Evolutionary conservation across 2,888 invertebrate genomes (phyloP).

Genomic region (Eupeodes latifasciatus): DNA sequence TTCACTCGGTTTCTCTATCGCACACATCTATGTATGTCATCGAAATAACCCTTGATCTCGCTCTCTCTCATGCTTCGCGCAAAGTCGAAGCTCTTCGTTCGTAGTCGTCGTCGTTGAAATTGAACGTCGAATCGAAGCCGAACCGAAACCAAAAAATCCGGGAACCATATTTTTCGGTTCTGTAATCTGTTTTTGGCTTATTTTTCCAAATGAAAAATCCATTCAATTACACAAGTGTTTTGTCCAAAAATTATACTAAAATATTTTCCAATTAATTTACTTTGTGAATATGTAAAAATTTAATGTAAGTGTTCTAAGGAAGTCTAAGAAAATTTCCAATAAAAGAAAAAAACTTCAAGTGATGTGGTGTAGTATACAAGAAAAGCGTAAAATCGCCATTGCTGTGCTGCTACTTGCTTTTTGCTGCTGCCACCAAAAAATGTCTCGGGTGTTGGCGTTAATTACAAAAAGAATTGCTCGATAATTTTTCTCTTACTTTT

Average conservation of each 20-base stretch:
- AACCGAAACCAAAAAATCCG: slow-evolving; percentile 78
- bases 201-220: slow-evolving; percentile 67
- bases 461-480: slow-evolving; percentile 55
- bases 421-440: slow-evolving; percentile 62
- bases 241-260: slow-evolving; percentile 54
- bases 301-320: slow-evolving; percentile 63
- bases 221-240: slow-evolving; percentile 68
- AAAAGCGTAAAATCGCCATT: slow-evolving; percentile 76
- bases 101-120: slow-evolving; percentile 30
- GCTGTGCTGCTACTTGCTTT: slow-evolving; percentile 66
- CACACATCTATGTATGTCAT: neutral
- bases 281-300: slow-evolving; percentile 63
- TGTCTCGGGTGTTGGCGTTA: slow-evolving; percentile 79
- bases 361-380: slow-evolving; percentile 69
- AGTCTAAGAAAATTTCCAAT: slow-evolving; percentile 45
- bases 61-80: slow-evolving; percentile 60
- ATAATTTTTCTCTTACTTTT: slow-evolving; percentile 46
- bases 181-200: slow-evolving; percentile 72
- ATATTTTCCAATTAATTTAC: slow-evolving; percentile 37
- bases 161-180: slow-evolving; percentile 79
- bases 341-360: slow-evolving; percentile 57
- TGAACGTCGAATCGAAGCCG: slow-evolving; percentile 51
- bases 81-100: slow-evolving; percentile 65
- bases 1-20: slow-evolving; percentile 14
- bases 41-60: slow-evolving; percentile 43